These are phyloP conservation scores for Aegypius monachus DNA, from an alignment of 2,113 vertebrate genomes.

Conservation along the genomic window DNA sequence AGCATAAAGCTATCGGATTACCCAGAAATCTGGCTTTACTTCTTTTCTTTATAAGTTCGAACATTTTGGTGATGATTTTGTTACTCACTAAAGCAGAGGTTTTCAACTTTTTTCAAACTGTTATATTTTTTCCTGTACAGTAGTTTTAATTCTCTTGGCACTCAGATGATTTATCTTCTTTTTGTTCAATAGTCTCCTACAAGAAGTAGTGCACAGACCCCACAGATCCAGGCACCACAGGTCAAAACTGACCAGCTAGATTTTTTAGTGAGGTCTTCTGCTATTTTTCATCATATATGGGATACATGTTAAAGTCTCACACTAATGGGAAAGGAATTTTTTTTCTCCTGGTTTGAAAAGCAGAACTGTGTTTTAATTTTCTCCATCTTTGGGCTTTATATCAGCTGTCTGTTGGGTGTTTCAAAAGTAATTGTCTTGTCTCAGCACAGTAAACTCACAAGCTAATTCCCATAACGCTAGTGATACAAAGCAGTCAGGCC, in stretches of 20 bases:
- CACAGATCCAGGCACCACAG: background rate
- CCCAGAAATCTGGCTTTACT: background rate
- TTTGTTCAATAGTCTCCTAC: background rate
- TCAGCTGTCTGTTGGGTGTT: background rate
- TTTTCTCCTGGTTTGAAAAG: background rate
- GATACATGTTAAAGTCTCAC: background rate
- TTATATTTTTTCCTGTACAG: background rate
- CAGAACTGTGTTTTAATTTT: background rate
- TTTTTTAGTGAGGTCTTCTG: background rate
- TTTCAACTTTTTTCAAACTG: background rate
- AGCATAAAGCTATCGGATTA: background rate
- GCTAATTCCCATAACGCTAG: background rate
- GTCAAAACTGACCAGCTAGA: background rate
- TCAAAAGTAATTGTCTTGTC: slow-evolving; percentile 26
- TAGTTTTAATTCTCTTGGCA: background rate
- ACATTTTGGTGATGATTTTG: background rate
- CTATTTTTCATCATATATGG: background rate
- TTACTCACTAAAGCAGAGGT: background rate
- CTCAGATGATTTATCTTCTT: background rate
- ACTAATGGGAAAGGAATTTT: background rate
- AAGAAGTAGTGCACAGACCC: background rate
- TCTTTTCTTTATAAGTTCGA: background rate
- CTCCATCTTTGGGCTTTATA: background rate
- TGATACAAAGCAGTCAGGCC: background rate
- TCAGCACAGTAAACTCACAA: slow-evolving; percentile 6